These are phyloP conservation scores for Porites lutea DNA, from an alignment of 64 coral and sea anemone species.

Conservation along the genomic window DNA sequence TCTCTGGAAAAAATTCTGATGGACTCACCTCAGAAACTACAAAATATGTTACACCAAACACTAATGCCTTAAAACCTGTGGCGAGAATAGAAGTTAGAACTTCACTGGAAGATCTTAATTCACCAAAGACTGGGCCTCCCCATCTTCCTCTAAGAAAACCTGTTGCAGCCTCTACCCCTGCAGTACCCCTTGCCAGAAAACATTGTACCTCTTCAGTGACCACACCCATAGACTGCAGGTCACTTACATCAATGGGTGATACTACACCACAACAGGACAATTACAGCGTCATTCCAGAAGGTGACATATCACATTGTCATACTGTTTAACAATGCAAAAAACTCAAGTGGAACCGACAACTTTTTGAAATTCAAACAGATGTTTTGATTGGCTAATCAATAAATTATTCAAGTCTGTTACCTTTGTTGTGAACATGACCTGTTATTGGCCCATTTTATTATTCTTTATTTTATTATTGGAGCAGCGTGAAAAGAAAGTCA, in stretches of 20 bases:
- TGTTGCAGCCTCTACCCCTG: conserved; percentile 46
- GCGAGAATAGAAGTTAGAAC: conserved; percentile 19
- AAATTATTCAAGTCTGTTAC: no score
- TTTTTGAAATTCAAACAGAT: no score
- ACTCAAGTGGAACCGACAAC: neutral
- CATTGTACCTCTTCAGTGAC: neutral
- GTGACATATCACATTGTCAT: conserved; percentile 1
- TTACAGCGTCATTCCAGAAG: conserved; percentile 61
- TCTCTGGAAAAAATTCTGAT: neutral
- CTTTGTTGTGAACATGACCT: no score
- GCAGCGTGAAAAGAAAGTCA: no score
- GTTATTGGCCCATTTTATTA: no score
- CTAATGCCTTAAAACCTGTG: neutral
- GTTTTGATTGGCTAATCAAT: no score
- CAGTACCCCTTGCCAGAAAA: neutral
- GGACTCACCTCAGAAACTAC: neutral
- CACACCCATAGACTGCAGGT: conserved; percentile 7
- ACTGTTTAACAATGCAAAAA: no score
- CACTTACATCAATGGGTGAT: neutral
- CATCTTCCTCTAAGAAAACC: neutral
- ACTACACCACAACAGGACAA: neutral
- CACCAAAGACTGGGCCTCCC: neutral
- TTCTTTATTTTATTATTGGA: no score
- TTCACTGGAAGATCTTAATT: neutral
- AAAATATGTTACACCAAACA: neutral